Conservation (phyloP, 2,113 vertebrate species). For the Tretioscincus oriximinensis region DNA sequence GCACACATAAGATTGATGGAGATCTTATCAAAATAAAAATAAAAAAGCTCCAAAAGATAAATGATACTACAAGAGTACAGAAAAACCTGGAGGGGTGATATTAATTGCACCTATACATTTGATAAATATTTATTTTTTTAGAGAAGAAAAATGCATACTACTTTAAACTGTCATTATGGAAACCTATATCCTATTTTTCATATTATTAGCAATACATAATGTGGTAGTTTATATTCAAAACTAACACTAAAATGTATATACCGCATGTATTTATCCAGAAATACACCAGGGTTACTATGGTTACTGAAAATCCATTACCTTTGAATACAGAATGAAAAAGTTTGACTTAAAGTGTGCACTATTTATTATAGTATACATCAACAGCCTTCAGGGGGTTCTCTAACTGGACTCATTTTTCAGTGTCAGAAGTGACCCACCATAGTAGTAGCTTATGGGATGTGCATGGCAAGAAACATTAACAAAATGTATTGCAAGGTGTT, state of each 20-base stretch:
- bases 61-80: constrained; percentile 66
- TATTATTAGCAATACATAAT: constrained; percentile 86
- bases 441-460: constrained; percentile 74
- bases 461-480: constrained; percentile 75
- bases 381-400: constrained; percentile 81
- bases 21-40: constrained; percentile 63
- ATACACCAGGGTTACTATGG: constrained; percentile 84
- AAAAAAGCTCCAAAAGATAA: constrained; percentile 73
- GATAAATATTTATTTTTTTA: constrained; percentile 83
- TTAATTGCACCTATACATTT: constrained; percentile 80
- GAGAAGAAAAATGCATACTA: constrained; percentile 79
- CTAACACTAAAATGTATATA: constrained; percentile 83
- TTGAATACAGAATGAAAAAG: constrained; percentile 87
- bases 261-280: constrained; percentile 84
- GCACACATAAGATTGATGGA: constrained; percentile 68
- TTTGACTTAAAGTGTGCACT: constrained; percentile 84
- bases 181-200: constrained; percentile 82
- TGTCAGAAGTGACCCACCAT: constrained; percentile 81
- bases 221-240: constrained; percentile 86
- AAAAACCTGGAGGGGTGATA: constrained; percentile 59
- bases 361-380: constrained; percentile 85
- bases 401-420: constrained; percentile 86
- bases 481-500: constrained; percentile 79
- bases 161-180: constrained; percentile 81
- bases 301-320: constrained; percentile 86